Evolutionary conservation across 2,113 vertebrate genomes (phyloP).

Genomic region (Gracilinanus agilis): DNA sequence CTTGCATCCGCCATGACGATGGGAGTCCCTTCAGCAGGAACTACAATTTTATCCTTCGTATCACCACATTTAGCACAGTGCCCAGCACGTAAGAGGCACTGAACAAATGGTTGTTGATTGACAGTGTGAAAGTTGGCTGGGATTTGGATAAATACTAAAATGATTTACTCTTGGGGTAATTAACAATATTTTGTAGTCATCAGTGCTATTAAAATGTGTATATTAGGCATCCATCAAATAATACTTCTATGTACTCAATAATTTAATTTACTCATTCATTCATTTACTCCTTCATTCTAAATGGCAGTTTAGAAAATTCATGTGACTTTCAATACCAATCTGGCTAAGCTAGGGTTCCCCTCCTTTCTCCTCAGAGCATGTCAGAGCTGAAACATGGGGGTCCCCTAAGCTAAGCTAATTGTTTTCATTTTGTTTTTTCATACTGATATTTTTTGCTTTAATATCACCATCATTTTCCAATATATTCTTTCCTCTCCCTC

Average conservation of each 20-base stretch:
- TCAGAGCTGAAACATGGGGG: background rate
- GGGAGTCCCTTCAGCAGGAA: background rate
- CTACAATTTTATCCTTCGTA: background rate
- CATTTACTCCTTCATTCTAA: background rate
- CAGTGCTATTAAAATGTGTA: slow-evolving; percentile 70
- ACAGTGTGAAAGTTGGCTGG: background rate
- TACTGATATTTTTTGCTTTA: background rate
- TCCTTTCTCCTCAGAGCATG: background rate
- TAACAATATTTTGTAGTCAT: slow-evolving; percentile 60
- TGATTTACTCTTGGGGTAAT: slow-evolving; percentile 75
- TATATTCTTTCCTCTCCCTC: background rate
- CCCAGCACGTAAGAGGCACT: background rate
- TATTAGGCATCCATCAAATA: slow-evolving; percentile 58
- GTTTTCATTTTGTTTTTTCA: background rate
- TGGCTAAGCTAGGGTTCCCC: background rate
- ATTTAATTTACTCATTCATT: background rate
- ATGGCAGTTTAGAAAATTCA: slow-evolving; percentile 22
- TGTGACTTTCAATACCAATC: slow-evolving; percentile 2
- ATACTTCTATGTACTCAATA: background rate
- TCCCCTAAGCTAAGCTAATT: background rate
- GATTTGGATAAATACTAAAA: slow-evolving; percentile 72
- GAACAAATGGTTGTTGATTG: background rate
- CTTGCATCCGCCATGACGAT: background rate
- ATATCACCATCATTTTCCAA: background rate
- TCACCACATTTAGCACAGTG: background rate